Percentiles rank a stretch among this genome's conserved stretches.
phyloP scores from a whole-genome alignment of 2,113 vertebrate genomes.

The Notiomystis cincta region DNA sequence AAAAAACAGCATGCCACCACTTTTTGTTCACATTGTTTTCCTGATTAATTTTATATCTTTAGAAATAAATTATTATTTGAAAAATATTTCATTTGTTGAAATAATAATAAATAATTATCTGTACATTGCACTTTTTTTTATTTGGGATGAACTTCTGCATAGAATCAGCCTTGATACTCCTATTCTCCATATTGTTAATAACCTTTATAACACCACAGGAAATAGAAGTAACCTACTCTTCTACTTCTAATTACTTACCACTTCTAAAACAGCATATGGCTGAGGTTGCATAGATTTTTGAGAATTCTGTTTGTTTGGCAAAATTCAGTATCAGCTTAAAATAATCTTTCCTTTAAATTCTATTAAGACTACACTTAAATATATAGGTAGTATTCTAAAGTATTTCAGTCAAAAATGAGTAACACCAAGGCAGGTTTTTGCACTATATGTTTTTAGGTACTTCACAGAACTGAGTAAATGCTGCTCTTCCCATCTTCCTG shows the following conservation, averaged over 20 bases:
- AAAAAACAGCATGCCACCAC: background rate
- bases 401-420: background rate
- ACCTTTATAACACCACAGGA: background rate
- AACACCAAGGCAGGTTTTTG: background rate
- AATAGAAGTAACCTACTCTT: background rate
- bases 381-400: background rate
- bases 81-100: background rate
- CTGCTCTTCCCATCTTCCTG: background rate
- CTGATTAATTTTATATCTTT: background rate
- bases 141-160: background rate
- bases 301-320: background rate
- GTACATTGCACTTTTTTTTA: background rate
- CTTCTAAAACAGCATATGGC: slow-evolving; percentile 10
- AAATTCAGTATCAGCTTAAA: background rate
- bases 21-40: background rate
- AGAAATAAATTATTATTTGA: background rate
- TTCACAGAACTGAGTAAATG: background rate
- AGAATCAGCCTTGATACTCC: background rate
- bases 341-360: background rate
- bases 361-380: background rate
- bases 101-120: background rate
- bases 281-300: background rate
- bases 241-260: background rate
- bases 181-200: background rate
- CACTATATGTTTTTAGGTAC: background rate